Conservation (phyloP, 1,140 invertebrate genomes). For the Scaptomyza pallida region DNA sequence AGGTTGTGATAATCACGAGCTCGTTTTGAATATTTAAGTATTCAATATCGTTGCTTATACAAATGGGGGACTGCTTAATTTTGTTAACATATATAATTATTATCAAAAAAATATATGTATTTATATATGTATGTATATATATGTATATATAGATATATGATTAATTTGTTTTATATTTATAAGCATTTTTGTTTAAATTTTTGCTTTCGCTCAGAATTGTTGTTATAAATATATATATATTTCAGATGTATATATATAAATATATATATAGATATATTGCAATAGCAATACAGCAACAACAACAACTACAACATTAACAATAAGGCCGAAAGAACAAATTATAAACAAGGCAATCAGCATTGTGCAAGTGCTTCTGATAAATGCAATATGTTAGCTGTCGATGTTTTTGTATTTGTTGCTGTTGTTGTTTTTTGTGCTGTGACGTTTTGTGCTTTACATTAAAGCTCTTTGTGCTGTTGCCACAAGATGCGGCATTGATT, state of each 20-base stretch:
- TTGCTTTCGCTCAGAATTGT: conserved; percentile 54
- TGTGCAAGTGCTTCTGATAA: conserved; percentile 60
- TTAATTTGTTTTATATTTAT: conserved; percentile 53
- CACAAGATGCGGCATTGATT: conserved; percentile 52
- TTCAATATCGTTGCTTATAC: conserved; percentile 38
- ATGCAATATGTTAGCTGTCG: conserved; percentile 61
- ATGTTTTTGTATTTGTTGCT: conserved; percentile 33
- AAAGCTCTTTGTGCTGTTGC: conserved; percentile 60
- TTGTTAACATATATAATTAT: conserved; percentile 59
- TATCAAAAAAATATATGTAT: conserved; percentile 74
- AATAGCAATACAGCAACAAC: conserved; percentile 58
- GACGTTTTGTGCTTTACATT: conserved; percentile 62
- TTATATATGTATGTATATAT: conserved; percentile 32
- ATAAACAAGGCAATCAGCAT: conserved; percentile 44
- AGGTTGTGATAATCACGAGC: conserved; percentile 33
- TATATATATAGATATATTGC: conserved; percentile 47
- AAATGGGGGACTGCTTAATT: conserved; percentile 51
- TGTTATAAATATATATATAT: conserved; percentile 67
- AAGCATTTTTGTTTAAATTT: conserved; percentile 57
- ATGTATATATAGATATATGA: conserved; percentile 48
- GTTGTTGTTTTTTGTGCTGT: conserved; percentile 40
- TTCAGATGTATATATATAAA: too few relatives aligned
- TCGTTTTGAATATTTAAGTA: conserved; percentile 31
- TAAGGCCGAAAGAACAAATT: conserved; percentile 51
- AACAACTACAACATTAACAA: conserved; percentile 35